Base-by-base conservation (phyloP, 2,797 vertebrate genomes). In the Enteromius mattozi region DNA sequence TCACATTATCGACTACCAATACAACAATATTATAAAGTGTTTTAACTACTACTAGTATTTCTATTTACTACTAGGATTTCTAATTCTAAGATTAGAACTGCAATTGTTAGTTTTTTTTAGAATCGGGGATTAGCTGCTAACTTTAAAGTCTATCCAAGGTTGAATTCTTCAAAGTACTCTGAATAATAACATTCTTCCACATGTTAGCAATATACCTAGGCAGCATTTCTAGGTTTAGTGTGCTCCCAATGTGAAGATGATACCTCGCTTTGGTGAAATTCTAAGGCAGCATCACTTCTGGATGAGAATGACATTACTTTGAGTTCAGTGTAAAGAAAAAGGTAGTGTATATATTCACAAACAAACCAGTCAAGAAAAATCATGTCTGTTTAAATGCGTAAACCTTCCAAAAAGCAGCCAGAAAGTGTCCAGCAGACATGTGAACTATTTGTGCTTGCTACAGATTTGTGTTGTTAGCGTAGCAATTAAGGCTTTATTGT, bases 401-500 rank as follows among this genome's bases (percentile, higher is more conserved):
- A 69, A n/a, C 10, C 37, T 69, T 37, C 21, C 66, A 6, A n/a
- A 42, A 40, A 42, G 6, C 40, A 49, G 24, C 3, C 16, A 19
- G 10, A 51, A 13, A 21, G 27, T n/a, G 33, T 51, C 45, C 9
- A 51, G 27, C 2, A 21, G 4, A 2, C 45, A 13, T n/a, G 47
- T 54, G 72, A 54, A n/a, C 21, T 54, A 65, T 33, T 2, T 30
- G 71, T 74, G 17, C 27, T 21, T 37, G 21, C 19, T 56, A 37
- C 47, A 76, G 74, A 8, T 75, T 56, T 16, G 21, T 59, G 33
- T 76, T 76, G 19, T 76, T 76, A 56, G 30, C 19, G 56, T 56
- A 37, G 71, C 33, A 16, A 76, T 40, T 77, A 77, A 59, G 51
- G 13, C 74, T 77, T 59, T 76, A 76, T 37, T 76, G 72, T 56